A percentile compares a stretch with the other conserved stretches of the same genome.
These are phyloP conservation scores for Sinocyclocheilus anshuiensis DNA, from an alignment of 2,113 vertebrate genomes.

Conservation along the genomic window DNA sequence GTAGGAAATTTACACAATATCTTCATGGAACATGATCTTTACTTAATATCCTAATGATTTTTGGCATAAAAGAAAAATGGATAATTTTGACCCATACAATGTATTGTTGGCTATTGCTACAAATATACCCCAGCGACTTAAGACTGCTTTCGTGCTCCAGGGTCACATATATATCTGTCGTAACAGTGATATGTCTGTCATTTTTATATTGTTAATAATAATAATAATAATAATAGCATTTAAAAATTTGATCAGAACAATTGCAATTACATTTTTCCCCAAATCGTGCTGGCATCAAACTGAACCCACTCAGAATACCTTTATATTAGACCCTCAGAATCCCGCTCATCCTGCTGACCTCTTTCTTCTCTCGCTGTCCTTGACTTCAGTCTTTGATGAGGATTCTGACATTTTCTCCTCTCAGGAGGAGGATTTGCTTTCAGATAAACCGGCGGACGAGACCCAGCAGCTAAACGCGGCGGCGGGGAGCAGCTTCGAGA, in stretches of 20 bases:
- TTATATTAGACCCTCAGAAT: background rate
- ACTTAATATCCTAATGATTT: no score
- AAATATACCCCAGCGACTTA: no score
- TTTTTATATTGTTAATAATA: no score
- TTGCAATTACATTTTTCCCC: background rate
- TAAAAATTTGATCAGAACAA: background rate
- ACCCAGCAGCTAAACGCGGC: slow-evolving; percentile 48
- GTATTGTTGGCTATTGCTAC: no score
- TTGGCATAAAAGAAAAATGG: no score
- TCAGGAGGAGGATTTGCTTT: slow-evolving; percentile 75
- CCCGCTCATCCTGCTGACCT: background rate
- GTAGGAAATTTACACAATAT: no score
- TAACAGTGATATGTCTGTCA: no score
- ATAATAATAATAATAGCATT: no score
- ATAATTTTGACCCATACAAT: no score
- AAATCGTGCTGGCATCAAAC: background rate
- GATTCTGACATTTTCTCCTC: slow-evolving; percentile 49
- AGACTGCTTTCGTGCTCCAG: no score
- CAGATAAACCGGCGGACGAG: slow-evolving; percentile 59
- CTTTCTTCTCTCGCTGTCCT: slow-evolving; percentile 37
- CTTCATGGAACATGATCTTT: no score
- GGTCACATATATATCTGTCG: no score
- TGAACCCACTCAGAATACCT: background rate
- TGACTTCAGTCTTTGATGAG: slow-evolving; percentile 28
- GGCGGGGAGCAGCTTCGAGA: slow-evolving; percentile 80